Evolutionary conservation across 2,797 vertebrate species (phyloP).

Genomic region (Argyrosomus regius): DNA sequence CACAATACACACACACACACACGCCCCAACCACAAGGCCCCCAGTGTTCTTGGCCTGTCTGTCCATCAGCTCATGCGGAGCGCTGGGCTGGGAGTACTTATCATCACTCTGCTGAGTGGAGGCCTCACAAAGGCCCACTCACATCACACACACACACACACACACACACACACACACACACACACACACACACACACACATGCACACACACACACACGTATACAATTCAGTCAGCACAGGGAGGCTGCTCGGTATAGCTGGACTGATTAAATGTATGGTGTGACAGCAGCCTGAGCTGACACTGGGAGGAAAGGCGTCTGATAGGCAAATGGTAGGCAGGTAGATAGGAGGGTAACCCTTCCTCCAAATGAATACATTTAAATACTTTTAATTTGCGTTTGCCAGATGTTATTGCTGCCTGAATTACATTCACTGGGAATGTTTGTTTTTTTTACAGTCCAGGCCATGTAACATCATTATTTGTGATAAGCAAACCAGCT

Average conservation of each 20-base stretch:
- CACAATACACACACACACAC: conserved; percentile 63
- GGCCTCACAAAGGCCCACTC: conserved; percentile 79
- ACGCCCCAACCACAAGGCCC: conserved; percentile 80
- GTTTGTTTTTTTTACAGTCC: conserved; percentile 20
- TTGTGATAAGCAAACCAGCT: neutral
- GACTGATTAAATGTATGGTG: conserved; percentile 73
- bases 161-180: conserved; percentile 36
- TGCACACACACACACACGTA: conserved; percentile 26
- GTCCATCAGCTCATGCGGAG: conserved; percentile 82
- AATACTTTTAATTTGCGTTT: conserved; percentile 34
- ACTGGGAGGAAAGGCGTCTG: conserved; percentile 40
- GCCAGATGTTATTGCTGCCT: conserved; percentile 5
- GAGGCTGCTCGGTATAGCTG: conserved; percentile 45
- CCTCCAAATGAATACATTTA: conserved; percentile 34
- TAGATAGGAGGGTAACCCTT: conserved; percentile 16
- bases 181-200: conserved; percentile 38
- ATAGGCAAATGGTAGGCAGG: conserved; percentile 52
- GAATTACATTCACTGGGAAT: conserved; percentile 1
- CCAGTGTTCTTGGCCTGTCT: conserved; percentile 84
- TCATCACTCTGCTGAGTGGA: conserved; percentile 84
- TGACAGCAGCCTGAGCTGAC: conserved; percentile 62
- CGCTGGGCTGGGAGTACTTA: conserved; percentile 85
- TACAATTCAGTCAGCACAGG: conserved; percentile 44
- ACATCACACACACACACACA: conserved; percentile 56
- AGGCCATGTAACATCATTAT: neutral